These are phyloP conservation scores for Erythrolamprus reginae DNA, from an alignment of 2,113 vertebrate species.

Conservation along the genomic window DNA sequence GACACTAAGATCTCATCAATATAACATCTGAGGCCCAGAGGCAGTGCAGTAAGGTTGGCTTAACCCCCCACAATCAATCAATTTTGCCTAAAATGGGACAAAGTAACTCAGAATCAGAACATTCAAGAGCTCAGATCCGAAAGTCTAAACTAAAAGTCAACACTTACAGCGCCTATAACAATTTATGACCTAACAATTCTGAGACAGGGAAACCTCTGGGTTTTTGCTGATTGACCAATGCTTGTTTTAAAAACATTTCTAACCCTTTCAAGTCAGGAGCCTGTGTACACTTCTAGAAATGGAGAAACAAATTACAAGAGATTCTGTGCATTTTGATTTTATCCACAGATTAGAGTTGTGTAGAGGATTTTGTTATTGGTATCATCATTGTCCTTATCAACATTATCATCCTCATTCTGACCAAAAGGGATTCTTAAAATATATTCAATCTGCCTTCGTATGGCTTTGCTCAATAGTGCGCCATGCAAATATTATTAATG, in stretches of 20 bases:
- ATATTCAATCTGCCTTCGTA: neutral
- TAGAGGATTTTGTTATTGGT: neutral
- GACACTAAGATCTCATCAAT: slow-evolving; percentile 57
- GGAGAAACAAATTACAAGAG: slow-evolving; percentile 33
- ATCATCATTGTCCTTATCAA: neutral
- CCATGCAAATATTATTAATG: neutral
- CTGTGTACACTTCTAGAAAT: slow-evolving; percentile 31
- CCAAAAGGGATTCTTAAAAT: slow-evolving; percentile 26
- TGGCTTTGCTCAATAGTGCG: neutral
- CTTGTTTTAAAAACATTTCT: slow-evolving; percentile 54
- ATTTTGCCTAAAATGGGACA: slow-evolving; percentile 56
- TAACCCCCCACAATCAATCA: slow-evolving; percentile 44
- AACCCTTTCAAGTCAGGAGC: slow-evolving; percentile 37
- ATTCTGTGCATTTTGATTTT: slow-evolving; percentile 25
- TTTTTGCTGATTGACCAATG: slow-evolving; percentile 48
- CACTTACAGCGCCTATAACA: slow-evolving; percentile 45
- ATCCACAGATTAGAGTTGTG: slow-evolving; percentile 8
- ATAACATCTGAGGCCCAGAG: slow-evolving; percentile 49
- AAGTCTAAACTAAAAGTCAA: slow-evolving; percentile 57
- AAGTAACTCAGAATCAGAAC: slow-evolving; percentile 56
- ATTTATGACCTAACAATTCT: slow-evolving; percentile 49
- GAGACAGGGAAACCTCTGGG: slow-evolving; percentile 18
- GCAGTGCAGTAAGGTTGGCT: slow-evolving; percentile 40
- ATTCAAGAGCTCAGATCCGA: slow-evolving; percentile 51
- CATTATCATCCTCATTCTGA: slow-evolving; percentile 13